Conservation (phyloP, 2,888 invertebrate genomes). For the Mantis religiosa region DNA sequence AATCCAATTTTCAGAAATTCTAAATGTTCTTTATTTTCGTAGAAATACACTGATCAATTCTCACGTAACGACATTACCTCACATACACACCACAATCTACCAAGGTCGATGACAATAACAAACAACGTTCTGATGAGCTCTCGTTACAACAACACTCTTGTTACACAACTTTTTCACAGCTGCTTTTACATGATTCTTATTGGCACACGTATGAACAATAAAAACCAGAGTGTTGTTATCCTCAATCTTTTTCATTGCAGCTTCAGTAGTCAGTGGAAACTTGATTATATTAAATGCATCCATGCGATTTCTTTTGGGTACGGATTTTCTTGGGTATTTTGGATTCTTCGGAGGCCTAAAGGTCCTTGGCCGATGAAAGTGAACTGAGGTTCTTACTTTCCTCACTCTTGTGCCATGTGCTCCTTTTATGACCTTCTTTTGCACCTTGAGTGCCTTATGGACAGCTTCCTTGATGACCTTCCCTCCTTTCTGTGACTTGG, state of each 20-base stretch:
- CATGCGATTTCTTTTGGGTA: constrained; percentile 89
- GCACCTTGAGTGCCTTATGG: constrained; percentile 77
- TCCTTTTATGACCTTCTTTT: constrained; percentile 88
- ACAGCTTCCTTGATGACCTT: constrained; percentile 41
- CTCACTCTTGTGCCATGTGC: constrained; percentile 81
- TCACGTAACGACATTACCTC: no score
- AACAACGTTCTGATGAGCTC: no score
- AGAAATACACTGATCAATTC: no score
- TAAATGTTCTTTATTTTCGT: no score
- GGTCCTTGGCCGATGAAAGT: constrained; percentile 93
- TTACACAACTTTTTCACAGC: constrained; percentile 98
- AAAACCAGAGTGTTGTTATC: constrained; percentile 99
- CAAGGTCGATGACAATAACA: no score
- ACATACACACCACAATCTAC: no score
- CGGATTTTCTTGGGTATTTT: constrained; percentile 92
- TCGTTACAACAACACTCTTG: constrained; percentile 96
- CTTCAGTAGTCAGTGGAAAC: constrained; percentile 97
- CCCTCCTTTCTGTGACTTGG: constrained; percentile 52
- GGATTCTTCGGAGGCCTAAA: constrained; percentile 86
- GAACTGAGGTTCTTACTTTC: constrained; percentile 91
- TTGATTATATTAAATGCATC: constrained; percentile 98
- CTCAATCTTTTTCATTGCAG: constrained; percentile 99
- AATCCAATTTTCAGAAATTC: no score
- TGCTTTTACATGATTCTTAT: constrained; percentile 94
- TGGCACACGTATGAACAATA: constrained; percentile 91